phyloP scores from a whole-genome alignment of 2,888 invertebrate species.

The Lycaena phlaeas region DNA sequence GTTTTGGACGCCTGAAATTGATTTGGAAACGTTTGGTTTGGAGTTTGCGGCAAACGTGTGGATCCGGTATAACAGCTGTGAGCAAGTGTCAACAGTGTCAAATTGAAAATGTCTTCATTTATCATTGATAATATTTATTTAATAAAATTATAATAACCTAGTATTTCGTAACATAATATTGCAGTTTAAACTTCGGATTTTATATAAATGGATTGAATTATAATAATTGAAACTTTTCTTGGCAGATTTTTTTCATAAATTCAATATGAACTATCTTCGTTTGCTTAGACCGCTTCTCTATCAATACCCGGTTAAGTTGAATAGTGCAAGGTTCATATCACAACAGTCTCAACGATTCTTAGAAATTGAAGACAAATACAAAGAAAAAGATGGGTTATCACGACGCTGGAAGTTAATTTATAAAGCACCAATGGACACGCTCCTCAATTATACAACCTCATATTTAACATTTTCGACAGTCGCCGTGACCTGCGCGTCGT shows the following conservation, averaged over 20 bases:
- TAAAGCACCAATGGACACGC: constrained; percentile 54
- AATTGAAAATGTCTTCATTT: too few relatives aligned
- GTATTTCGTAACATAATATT: too few relatives aligned
- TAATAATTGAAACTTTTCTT: too few relatives aligned
- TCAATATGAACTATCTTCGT: constrained; percentile 38
- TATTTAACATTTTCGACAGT: constrained; percentile 46
- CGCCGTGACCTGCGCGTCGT: constrained; percentile 26
- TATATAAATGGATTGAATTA: not conserved
- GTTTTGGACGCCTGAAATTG: too few relatives aligned
- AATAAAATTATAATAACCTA: too few relatives aligned
- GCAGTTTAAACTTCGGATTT: too few relatives aligned
- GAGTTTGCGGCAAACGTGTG: too few relatives aligned
- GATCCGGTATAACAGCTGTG: too few relatives aligned
- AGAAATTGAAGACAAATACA: constrained; percentile 48
- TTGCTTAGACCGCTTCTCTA: constrained; percentile 28
- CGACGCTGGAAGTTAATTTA: constrained; percentile 53
- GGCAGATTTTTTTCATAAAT: too few relatives aligned
- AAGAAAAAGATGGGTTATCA: constrained; percentile 41
- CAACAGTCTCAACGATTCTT: constrained; percentile 45
- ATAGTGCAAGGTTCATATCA: constrained; percentile 29
- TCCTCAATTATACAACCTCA: constrained; percentile 37
- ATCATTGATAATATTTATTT: too few relatives aligned
- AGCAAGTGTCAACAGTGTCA: too few relatives aligned
- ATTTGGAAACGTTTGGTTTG: too few relatives aligned
- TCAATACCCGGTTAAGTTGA: constrained; percentile 27